phyloP scores from a whole-genome alignment of 1,140 invertebrate genomes.

The Aleiodes sp. region DNA sequence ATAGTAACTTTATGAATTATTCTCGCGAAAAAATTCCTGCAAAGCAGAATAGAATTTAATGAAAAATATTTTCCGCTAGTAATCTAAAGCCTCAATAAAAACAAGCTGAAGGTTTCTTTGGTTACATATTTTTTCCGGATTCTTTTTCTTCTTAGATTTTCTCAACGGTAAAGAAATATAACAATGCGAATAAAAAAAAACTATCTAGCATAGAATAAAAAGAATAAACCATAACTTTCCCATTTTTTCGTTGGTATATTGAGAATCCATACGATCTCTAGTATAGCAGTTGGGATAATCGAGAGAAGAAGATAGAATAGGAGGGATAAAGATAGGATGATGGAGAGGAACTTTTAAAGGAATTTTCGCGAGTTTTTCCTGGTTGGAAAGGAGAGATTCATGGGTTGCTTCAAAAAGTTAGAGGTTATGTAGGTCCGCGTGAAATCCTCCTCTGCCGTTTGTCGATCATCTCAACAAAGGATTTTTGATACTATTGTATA shows the following conservation, averaged over 20 bases:
- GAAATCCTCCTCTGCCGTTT: slow-evolving; percentile 25
- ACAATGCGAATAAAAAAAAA: neutral
- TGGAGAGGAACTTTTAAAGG: slow-evolving; percentile 6
- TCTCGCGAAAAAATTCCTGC: neutral
- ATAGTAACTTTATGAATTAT: too few relatives aligned
- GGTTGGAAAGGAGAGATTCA: slow-evolving; percentile 12
- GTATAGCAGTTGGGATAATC: neutral
- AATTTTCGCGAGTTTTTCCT: slow-evolving; percentile 18
- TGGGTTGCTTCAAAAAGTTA: neutral
- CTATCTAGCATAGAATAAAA: neutral
- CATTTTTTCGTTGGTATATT: neutral
- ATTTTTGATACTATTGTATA: slow-evolving; percentile 33
- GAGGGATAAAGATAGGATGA: neutral
- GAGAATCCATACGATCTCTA: slow-evolving; percentile 8
- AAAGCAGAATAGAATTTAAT: neutral
- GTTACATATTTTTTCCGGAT: slow-evolving; percentile 1
- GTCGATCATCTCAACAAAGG: slow-evolving; percentile 22
- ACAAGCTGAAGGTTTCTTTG: neutral
- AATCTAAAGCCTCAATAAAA: neutral
- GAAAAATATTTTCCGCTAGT: neutral
- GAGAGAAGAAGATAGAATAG: neutral
- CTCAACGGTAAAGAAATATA: neutral
- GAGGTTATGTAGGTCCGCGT: slow-evolving; percentile 6
- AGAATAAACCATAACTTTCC: neutral
- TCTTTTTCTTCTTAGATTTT: neutral